A percentile compares a stretch with the other conserved stretches of the same genome.
phyloP scores from a whole-genome alignment of 1,140 invertebrate species.

The Phymastichus coffea region DNA sequence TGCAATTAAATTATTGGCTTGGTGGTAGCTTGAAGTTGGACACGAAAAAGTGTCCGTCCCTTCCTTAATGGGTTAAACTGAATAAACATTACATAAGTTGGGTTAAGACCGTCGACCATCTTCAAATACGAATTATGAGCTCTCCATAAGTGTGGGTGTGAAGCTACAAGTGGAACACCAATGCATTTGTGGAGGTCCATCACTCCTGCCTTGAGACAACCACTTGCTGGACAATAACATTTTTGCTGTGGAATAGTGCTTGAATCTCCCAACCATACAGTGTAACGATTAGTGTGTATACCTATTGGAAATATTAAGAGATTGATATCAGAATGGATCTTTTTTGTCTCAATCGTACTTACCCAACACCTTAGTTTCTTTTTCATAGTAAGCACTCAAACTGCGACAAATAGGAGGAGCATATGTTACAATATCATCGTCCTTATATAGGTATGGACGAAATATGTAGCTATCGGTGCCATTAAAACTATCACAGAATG shows the following conservation, averaged over 20 bases:
- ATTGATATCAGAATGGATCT: neutral
- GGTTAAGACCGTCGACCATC: slow-evolving; percentile 71
- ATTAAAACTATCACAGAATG: slow-evolving; percentile 63
- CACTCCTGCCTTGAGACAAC: slow-evolving; percentile 70
- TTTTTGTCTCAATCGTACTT: too few species aligned
- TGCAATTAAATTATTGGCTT: too few species aligned
- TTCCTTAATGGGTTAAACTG: neutral
- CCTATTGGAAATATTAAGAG: slow-evolving; percentile 47
- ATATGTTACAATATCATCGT: slow-evolving; percentile 62
- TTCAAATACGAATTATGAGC: slow-evolving; percentile 66
- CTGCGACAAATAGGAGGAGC: slow-evolving; percentile 65
- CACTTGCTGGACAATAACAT: slow-evolving; percentile 72
- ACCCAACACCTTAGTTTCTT: slow-evolving; percentile 10
- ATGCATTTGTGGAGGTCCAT: slow-evolving; percentile 70
- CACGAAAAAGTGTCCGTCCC: too few species aligned
- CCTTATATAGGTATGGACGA: slow-evolving; percentile 63
- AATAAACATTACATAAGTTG: slow-evolving; percentile 62
- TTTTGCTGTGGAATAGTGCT: slow-evolving; percentile 65
- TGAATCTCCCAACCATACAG: slow-evolving; percentile 69
- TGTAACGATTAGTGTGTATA: slow-evolving; percentile 68
- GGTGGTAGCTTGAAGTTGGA: too few species aligned
- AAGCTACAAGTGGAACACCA: slow-evolving; percentile 70
- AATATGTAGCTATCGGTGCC: slow-evolving; percentile 74
- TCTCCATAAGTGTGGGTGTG: slow-evolving; percentile 80
- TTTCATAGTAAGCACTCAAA: slow-evolving; percentile 7